These are phyloP conservation scores for Pandemis corylana DNA, from an alignment of 2,888 invertebrate genomes.

Conservation along the genomic window DNA sequence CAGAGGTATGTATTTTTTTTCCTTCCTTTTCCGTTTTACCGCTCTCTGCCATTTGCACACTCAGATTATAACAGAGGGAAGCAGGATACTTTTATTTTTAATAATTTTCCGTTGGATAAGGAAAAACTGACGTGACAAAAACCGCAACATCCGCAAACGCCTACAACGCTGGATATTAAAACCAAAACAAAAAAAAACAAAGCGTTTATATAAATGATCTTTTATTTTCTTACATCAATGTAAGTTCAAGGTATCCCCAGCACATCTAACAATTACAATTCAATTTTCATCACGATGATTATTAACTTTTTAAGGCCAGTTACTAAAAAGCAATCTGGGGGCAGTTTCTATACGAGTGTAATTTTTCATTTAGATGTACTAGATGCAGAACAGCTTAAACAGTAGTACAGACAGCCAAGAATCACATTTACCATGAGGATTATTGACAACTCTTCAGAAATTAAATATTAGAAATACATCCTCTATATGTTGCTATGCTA, in stretches of 20 bases:
- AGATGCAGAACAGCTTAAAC: conserved; percentile 22
- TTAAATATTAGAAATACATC: conserved; percentile 24
- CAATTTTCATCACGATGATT: not conserved
- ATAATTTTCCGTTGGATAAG: no score
- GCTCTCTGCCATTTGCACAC: no score
- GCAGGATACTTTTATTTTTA: no score
- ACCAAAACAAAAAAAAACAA: conserved; percentile 12
- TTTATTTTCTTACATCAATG: conserved; percentile 50
- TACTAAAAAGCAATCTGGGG: not conserved
- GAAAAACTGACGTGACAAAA: no score
- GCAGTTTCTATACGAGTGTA: not conserved
- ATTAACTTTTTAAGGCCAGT: not conserved
- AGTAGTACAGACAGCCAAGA: conserved; percentile 26
- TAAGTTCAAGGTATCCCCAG: conserved; percentile 49
- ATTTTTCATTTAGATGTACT: conserved; percentile 39
- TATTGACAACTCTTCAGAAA: conserved; percentile 14
- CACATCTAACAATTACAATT: conserved; percentile 46
- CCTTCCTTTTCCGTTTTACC: no score
- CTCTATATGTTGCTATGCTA: conserved; percentile 26
- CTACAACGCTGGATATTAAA: not conserved
- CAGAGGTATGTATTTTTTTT: no score
- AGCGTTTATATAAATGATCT: conserved; percentile 46
- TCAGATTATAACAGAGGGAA: no score
- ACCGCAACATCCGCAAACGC: no score
- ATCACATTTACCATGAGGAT: conserved; percentile 19